Base-by-base conservation (phyloP, 2,888 invertebrate genomes). In the Malachius bipustulatus region DNA sequence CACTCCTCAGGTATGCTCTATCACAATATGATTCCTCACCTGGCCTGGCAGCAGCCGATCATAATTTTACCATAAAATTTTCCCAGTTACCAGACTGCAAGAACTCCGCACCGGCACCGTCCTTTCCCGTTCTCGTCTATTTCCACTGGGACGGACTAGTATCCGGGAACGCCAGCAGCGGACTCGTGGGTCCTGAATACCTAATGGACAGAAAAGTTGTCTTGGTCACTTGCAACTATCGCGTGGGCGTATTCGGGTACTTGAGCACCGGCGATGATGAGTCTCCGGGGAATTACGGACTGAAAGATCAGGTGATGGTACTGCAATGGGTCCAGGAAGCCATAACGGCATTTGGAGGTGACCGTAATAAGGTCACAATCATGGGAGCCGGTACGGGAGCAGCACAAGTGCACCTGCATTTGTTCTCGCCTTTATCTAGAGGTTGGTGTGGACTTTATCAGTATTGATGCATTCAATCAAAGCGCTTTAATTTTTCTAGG, bases 121-220 rank as follows among this genome's bases (percentile, higher is more conserved):
- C 32, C 1, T 16, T 50, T 6, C 66, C 68, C 0, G 69, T 70
- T 1, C 64, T 71, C 64, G 63, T 70, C 2, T 68, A 64, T 36
- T 65, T 70, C 37, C 65, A 67, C 47, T 70, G 67, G 26, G 70
- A 70, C 0, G 70, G 64, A 8, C 70, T 64, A 49, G 64, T 70
- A 42, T 57, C 65, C 3, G 70, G 70, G 4, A 51, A 59, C 1
- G 60, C 64, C 0, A 56, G 54, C 16, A 65, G 64, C 10, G 45
- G 47, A 8, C 40, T 64, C 10, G 50, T 60, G 15, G 69, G 69
- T 2, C 67, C 70, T 1, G 64, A 68, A 43, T 69, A 66, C 47
- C 59, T 70, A 26, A 64, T 71, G 67, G 67, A 70, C 43, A 47
- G 57, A 38, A 55, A 66, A 35, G 60, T 69, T 2, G 51, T 69